phyloP scores from a whole-genome alignment of 2,797 vertebrate genomes.

The Coracias cyanogaster region DNA sequence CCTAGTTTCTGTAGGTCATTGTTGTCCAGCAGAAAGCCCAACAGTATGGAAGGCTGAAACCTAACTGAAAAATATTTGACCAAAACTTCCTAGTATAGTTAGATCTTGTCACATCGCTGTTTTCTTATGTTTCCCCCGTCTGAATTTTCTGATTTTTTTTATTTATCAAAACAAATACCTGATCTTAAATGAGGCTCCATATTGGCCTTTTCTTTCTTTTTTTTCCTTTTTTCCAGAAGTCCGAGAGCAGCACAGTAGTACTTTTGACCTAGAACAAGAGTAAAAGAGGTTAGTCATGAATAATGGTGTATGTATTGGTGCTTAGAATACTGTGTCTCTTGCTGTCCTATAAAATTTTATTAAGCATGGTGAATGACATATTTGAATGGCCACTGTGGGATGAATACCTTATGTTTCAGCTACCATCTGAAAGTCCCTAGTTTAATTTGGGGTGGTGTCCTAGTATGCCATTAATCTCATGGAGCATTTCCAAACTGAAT shows the following conservation, averaged over 20 bases:
- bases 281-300: not conserved
- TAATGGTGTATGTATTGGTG: not conserved
- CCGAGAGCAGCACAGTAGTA: not conserved
- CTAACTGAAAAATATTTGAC: not conserved
- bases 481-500: not conserved
- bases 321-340: not conserved
- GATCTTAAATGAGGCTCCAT: not conserved
- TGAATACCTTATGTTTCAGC: slow-evolving; percentile 43
- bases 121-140: not conserved
- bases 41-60: not conserved
- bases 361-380: slow-evolving; percentile 5
- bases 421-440: not conserved
- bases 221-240: not conserved
- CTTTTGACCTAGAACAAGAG: slow-evolving; percentile 16
- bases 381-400: slow-evolving; percentile 20
- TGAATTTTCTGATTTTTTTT: not conserved
- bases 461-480: not conserved
- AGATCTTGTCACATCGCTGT: not conserved
- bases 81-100: not conserved
- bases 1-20: not conserved
- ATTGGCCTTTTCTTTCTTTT: not conserved
- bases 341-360: slow-evolving; percentile 47
- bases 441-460: not conserved
- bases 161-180: not conserved
- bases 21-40: not conserved